These are phyloP conservation scores for Metellina segmentata DNA, from an alignment of 2,888 invertebrate species.

Conservation along the genomic window DNA sequence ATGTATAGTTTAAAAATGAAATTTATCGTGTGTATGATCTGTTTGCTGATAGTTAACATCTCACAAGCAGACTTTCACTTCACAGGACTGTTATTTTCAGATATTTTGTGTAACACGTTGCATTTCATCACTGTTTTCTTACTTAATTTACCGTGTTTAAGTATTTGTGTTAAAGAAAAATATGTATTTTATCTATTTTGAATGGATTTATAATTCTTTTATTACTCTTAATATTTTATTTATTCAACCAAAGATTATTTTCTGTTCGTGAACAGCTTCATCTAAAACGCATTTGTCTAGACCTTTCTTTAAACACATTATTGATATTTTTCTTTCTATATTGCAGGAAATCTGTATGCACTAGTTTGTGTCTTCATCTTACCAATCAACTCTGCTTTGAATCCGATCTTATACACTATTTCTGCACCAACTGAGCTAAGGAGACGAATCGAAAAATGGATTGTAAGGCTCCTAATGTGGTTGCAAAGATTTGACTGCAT, in stretches of 20 bases:
- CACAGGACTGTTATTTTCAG: no score
- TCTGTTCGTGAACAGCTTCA: neutral
- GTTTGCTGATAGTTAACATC: no score
- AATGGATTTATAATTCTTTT: no score
- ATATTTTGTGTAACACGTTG: neutral
- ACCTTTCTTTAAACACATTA: no score
- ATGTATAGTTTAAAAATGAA: no score
- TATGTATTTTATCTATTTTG: no score
- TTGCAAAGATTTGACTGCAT: constrained; percentile 66
- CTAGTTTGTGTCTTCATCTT: constrained; percentile 87
- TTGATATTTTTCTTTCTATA: constrained; percentile 49
- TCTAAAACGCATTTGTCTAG: neutral
- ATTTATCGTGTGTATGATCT: no score
- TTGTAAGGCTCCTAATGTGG: constrained; percentile 54
- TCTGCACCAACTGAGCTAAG: constrained; percentile 83
- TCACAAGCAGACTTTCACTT: no score
- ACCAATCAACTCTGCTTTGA: constrained; percentile 86
- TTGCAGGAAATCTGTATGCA: constrained; percentile 85
- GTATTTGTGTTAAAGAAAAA: neutral
- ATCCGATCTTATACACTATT: constrained; percentile 86
- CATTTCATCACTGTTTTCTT: neutral
- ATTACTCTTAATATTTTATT: no score
- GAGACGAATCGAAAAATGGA: constrained; percentile 73
- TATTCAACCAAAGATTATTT: no score
- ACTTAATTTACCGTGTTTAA: neutral